Base-by-base conservation (phyloP, 2,797 vertebrate genomes). In the Pristis pectinata region DNA sequence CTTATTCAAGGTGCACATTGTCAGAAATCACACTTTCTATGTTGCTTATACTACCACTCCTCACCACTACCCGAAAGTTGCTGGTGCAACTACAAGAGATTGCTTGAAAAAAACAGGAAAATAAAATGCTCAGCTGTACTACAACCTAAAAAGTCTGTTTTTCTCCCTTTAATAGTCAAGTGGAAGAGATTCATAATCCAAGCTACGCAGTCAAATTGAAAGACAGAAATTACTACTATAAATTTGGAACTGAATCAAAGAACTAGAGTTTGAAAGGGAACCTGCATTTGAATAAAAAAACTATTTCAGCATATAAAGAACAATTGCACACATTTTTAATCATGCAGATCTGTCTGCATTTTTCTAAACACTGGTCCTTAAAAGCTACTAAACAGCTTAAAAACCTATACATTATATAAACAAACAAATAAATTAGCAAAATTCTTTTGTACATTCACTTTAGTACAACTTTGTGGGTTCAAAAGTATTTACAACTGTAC, bases 331-430 rank as follows among this genome's bases (percentile, higher is more conserved):
- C 92, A 30, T 95, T 97, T 99, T 99, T 98, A 98, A 99, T 98
- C 96, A 97, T 96, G 97, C 98, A 98, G 97, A 97, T 96, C 97
- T 79, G 96, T 97, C 98, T 98, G 98, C 97, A 97, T 97, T 96
- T 96, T 59, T 94, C 97, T 97, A 97, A 97, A 98, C 97, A 98
- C 97, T 98, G 97, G 97, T 98, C 97, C 97, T 97, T 97, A 98
- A 96, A 97, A 96, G 95, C 96, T 98, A 98, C 97, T 98, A 98
- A 98, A 98, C 98, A 97, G 97, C 97, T 97, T 98, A 96, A 98
- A 98, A 98, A 98, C 98, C 97, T 98, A 98, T 98, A 98, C 97
- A 98, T 97, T 98, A 98, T 97, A 96, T 97, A 98, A 98, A 97
- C 96, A 97, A 99, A 98, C 98, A 98, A 98, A 98, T 97, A 99